Evolutionary conservation across 2,888 invertebrate genomes (phyloP).

Genomic region (Malacosoma neustria): DNA sequence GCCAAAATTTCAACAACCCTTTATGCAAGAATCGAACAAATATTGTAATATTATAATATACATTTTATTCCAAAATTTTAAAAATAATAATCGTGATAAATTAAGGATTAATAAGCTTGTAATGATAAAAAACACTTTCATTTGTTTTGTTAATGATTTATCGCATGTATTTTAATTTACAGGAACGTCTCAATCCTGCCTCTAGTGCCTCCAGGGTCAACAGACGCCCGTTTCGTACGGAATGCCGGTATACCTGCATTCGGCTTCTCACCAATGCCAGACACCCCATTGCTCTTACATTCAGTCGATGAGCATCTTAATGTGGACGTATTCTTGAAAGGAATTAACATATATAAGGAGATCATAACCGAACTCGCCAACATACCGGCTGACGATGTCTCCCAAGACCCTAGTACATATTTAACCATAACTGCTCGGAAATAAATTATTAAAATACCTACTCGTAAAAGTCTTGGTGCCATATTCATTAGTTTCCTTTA

Average conservation of each 20-base stretch:
- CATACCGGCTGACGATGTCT: not conserved
- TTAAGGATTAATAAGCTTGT: no score
- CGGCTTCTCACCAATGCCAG: conserved; percentile 89
- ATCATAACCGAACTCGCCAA: not conserved
- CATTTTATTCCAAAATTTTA: no score
- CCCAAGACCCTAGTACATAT: not conserved
- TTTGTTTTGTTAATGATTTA: no score
- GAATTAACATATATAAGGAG: conserved; percentile 54
- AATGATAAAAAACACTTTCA: no score
- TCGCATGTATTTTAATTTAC: conserved; percentile 19
- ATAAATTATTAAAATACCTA: no score
- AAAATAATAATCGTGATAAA: no score
- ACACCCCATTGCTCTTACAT: conserved; percentile 85
- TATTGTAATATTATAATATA: no score
- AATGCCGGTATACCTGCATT: conserved; percentile 83
- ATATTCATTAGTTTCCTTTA: no score
- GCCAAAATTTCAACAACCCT: no score
- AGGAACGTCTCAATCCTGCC: conserved; percentile 75
- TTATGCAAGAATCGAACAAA: no score
- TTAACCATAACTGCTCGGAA: no score
- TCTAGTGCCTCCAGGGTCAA: conserved; percentile 87
- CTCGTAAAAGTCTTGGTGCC: no score
- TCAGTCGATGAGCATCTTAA: conserved; percentile 87
- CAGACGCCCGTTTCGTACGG: conserved; percentile 84
- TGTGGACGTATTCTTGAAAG: conserved; percentile 79